A percentile compares a stretch with the other conserved stretches of the same genome.
Evolutionary conservation across 1,140 invertebrate genomes (phyloP).

Genomic region (Frieseomelitta varia): DNA sequence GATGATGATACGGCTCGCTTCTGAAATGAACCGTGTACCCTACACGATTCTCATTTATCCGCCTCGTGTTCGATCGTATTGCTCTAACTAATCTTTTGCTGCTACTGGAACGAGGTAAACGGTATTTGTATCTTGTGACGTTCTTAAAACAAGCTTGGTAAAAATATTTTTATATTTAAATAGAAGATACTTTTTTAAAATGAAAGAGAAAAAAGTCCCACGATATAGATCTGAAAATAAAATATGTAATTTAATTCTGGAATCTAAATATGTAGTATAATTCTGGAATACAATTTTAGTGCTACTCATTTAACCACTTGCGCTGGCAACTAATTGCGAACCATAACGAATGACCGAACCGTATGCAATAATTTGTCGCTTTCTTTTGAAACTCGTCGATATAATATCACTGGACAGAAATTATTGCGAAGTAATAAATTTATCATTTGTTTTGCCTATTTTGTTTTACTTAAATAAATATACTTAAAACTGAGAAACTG

Average conservation of each 20-base stretch:
- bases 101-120: neutral
- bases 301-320: too few relatives aligned
- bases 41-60: neutral
- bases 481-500: too few relatives aligned
- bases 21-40: neutral
- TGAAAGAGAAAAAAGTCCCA: neutral
- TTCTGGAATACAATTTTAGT: neutral
- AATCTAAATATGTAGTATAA: neutral
- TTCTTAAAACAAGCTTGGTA: neutral
- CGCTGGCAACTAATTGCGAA: too few relatives aligned
- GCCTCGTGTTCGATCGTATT: neutral
- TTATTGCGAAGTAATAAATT: too few relatives aligned
- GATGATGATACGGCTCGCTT: conserved; percentile 9
- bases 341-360: too few relatives aligned
- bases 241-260: neutral
- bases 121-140: neutral
- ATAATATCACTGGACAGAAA: too few relatives aligned
- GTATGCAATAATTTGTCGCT: too few relatives aligned
- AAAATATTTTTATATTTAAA: neutral
- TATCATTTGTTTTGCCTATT: too few relatives aligned
- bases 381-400: too few relatives aligned
- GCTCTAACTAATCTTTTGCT: neutral
- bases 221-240: neutral
- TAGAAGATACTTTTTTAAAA: neutral
- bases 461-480: too few relatives aligned